Base-by-base conservation (phyloP, 2,888 invertebrate genomes). In the Trisateles emortualis region DNA sequence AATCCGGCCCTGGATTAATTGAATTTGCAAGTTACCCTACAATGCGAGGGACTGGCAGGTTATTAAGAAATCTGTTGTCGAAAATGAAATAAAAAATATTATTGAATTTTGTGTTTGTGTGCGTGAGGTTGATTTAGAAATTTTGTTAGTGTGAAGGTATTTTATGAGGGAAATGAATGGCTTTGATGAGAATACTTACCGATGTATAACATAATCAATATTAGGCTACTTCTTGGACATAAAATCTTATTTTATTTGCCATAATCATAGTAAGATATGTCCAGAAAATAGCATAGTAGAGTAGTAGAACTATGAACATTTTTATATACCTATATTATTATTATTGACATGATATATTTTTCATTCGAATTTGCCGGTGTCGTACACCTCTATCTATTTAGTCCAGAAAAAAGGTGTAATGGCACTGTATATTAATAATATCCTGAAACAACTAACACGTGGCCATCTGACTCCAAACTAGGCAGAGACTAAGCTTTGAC, bases 1-100 rank as follows among this genome's bases (percentile, higher is more conserved):
- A 76, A 80, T 76, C 66, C 72, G 63, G 57, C 67, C 76, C 76
- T 74, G 78, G 73, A 81, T 83, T 84, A 83, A 84, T 84, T 84
- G 81, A 81, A 84, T 84, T 83, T 79, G 78, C 77, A 78, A 81
- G 72, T 80, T 74, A 52, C 65, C 68, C 57, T 58, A 74, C 72
- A 77, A 76, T 76, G 69, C 65, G 63, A 75, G 64, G 66, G 69
- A 63, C 64, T 49, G 66, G 49, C 19, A 50, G 69, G 69, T 70
- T 74, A 76, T 75, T 74, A 76, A 76, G 74, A 74, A 79, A 79
- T 75, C 68, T 72, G 68, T 68, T 68, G 63, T 67, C 59, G 65
- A 57, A 62, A 66, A 60, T 64, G 64, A 57, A 67, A 66, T 68
- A 60, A 66, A 66, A 55, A 58, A 32, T 48, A 38, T 47, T 55